Conservation (phyloP, 2,113 vertebrate genomes). For the Sitta europaea region DNA sequence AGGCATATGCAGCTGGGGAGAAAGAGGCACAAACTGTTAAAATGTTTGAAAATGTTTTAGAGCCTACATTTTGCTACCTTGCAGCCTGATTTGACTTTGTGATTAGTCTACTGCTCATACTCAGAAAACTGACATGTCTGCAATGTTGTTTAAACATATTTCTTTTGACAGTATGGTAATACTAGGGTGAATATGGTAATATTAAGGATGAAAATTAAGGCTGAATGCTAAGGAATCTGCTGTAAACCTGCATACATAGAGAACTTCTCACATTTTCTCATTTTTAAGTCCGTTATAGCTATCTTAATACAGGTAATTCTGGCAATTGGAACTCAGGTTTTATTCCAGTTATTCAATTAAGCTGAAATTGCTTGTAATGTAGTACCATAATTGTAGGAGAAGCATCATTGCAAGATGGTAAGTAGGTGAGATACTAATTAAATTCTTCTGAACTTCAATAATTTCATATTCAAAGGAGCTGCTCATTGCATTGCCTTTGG, state of each 20-base stretch:
- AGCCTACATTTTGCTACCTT: neutral
- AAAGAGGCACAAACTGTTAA: neutral
- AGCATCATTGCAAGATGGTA: neutral
- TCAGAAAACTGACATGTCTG: neutral
- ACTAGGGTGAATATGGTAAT: neutral
- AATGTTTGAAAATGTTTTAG: neutral
- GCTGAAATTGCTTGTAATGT: neutral
- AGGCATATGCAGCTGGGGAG: neutral
- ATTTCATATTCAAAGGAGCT: constrained; percentile 22
- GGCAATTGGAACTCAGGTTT: constrained; percentile 33
- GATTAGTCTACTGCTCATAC: neutral
- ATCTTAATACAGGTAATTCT: neutral
- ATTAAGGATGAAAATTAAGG: neutral
- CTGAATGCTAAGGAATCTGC: neutral
- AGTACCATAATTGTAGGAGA: neutral
- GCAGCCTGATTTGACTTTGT: neutral
- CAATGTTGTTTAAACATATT: neutral
- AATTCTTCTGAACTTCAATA: constrained; percentile 22
- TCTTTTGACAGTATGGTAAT: neutral
- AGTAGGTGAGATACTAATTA: constrained; percentile 65
- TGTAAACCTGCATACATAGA: neutral
- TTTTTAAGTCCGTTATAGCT: neutral
- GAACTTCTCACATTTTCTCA: neutral
- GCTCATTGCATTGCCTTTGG: neutral
- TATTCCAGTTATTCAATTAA: constrained; percentile 36